phyloP scores from a whole-genome alignment of 2,888 invertebrate species.

The Thysanoteuthis rhombus region DNA sequence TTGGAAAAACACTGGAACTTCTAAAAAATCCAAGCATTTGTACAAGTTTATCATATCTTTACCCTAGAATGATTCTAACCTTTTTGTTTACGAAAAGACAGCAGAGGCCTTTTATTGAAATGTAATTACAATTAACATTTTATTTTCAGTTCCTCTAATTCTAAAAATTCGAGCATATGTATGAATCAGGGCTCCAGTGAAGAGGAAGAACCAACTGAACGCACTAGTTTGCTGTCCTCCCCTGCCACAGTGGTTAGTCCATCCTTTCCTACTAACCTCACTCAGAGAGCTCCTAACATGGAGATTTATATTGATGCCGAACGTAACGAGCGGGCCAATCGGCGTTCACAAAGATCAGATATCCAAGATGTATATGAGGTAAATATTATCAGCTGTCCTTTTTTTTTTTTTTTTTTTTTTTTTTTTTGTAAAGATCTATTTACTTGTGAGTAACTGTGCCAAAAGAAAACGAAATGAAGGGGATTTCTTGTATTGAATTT shows the following conservation, averaged over 20 bases:
- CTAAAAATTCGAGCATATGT: conserved; percentile 21
- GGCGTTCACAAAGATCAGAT: conserved; percentile 13
- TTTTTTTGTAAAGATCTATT: no score
- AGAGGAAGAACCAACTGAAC: conserved; percentile 45
- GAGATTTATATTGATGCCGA: conserved; percentile 18
- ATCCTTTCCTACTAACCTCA: neutral
- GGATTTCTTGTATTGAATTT: no score
- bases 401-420: neutral
- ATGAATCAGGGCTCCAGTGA: conserved; percentile 37
- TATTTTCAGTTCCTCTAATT: conserved; percentile 36
- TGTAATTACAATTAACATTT: neutral
- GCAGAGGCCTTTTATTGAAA: neutral
- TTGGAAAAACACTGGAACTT: neutral
- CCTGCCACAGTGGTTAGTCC: neutral
- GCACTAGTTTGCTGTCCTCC: conserved; percentile 46
- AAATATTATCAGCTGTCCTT: neutral
- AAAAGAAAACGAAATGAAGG: no score
- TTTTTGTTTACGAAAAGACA: neutral
- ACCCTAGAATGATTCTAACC: neutral
- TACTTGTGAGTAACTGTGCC: no score
- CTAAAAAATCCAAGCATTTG: neutral
- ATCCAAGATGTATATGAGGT: neutral
- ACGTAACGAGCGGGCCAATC: conserved; percentile 15
- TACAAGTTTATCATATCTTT: neutral
- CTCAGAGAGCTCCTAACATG: conserved; percentile 12